Evolutionary conservation across 92 coral and sea anemone species (phyloP).

Genomic region (Heteractis magnifica): DNA sequence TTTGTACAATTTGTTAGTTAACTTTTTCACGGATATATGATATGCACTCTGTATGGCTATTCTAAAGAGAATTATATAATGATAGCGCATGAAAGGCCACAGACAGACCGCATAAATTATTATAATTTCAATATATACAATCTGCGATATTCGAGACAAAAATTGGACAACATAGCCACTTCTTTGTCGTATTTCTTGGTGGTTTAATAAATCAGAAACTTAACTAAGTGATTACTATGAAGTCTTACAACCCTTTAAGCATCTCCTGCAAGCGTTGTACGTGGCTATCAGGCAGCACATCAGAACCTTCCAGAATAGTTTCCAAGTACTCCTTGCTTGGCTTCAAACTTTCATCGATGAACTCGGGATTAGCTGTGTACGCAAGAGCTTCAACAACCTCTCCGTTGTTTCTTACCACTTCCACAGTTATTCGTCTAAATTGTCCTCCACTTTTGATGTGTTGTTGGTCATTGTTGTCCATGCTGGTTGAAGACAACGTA

Average conservation of each 20-base stretch:
- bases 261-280: neutral
- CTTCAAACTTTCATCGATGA: conserved; percentile 19
- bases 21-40: too few species aligned
- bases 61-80: too few species aligned
- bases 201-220: too few species aligned
- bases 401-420: conserved; percentile 47
- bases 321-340: conserved; percentile 45
- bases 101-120: too few species aligned
- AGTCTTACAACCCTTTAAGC: neutral
- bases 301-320: conserved; percentile 63
- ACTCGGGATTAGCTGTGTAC: conserved; percentile 47
- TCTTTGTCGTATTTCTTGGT: too few species aligned
- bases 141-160: too few species aligned
- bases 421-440: conserved; percentile 30
- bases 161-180: too few species aligned
- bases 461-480: conserved; percentile 41
- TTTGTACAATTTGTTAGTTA: too few species aligned
- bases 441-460: conserved; percentile 40
- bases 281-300: conserved; percentile 15
- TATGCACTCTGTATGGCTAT: too few species aligned
- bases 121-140: too few species aligned
- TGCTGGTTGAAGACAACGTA: conserved; percentile 40
- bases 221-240: neutral
- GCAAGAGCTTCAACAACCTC: conserved; percentile 42
- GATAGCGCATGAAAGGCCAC: too few species aligned